Base-by-base conservation (phyloP, 2,888 invertebrate genomes). In the Drosophila mimica region DNA sequence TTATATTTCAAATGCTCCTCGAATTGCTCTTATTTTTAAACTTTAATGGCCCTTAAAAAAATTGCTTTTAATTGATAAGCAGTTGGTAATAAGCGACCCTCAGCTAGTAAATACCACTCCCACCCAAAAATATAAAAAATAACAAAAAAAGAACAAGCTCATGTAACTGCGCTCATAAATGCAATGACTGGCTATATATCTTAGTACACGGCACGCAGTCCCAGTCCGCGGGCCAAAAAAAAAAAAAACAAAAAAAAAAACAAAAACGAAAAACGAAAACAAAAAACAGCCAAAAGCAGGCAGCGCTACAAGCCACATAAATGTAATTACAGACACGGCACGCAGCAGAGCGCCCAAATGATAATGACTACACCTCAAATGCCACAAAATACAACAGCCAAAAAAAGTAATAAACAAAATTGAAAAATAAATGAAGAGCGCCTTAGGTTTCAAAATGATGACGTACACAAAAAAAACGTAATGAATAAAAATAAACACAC, bases 331-430 rank as follows among this genome's bases (percentile, higher is more conserved):
- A 74, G 76, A 63, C 79, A 71, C 66, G 72, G 77, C 84, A 74
- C 72, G 70, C 72, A 57, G 72, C 60, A 52, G 64, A 77, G 51
- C 64, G 38, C 54, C 60, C 70, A 70, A 75, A 75, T 73, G 71
- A 83, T 86, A 82, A 86, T 86, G 83, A 88, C 86, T 82, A 77
- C 86, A 82, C 78, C 86, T 81, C 71, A 78, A 83, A 83, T 79
- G 75, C 77, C 75, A 80, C 46, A 40, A 53, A 33, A 43, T 61
- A 51, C 65, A 31, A 40, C 40, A n/a, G 1, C 3, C 7, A 31
- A 33, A 52, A 48, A 51, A 51, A n/a, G 73, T 72, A 71, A 83
- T 65, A 70, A 79, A 70, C 76, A 72, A 64, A 74, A 53, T 57
- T 58, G 33, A 65, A 66, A 76, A 77, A 74, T 64, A 74, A 74